Conservation (phyloP, 2,888 invertebrate genomes). For the Spilarctia lutea region DNA sequence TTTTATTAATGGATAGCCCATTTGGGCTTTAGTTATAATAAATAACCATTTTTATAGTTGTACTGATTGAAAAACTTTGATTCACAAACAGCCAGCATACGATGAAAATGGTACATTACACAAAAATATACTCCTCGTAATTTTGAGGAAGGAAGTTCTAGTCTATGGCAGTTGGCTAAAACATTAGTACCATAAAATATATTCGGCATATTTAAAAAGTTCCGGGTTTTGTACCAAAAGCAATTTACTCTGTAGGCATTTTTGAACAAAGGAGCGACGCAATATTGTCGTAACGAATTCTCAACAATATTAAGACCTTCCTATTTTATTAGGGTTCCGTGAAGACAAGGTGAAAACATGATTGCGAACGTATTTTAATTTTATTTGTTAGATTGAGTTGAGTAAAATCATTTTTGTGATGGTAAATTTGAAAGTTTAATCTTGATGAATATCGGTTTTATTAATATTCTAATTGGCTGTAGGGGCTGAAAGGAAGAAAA, state of each 20-base stretch:
- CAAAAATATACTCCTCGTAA: neutral
- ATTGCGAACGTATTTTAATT: slow-evolving; percentile 37
- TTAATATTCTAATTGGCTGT: neutral
- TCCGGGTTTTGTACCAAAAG: slow-evolving; percentile 56
- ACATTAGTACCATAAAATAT: slow-evolving; percentile 58
- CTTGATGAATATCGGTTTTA: neutral
- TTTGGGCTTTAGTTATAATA: too few relatives aligned
- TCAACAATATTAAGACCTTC: slow-evolving; percentile 44
- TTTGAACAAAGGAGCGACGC: slow-evolving; percentile 51
- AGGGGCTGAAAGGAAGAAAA: neutral
- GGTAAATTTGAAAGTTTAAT: slow-evolving; percentile 5
- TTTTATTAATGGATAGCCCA: too few relatives aligned
- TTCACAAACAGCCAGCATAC: neutral
- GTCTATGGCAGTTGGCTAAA: slow-evolving; percentile 6
- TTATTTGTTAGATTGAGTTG: slow-evolving; percentile 16
- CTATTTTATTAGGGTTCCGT: slow-evolving; percentile 48
- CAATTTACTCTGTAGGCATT: slow-evolving; percentile 66
- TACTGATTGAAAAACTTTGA: neutral
- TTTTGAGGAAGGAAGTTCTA: neutral
- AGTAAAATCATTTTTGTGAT: slow-evolving; percentile 8
- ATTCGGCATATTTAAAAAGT: slow-evolving; percentile 66
- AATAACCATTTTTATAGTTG: neutral
- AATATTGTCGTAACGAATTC: slow-evolving; percentile 54
- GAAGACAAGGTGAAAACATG: slow-evolving; percentile 36
- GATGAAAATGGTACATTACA: neutral